Percentiles rank a stretch among this genome's conserved stretches.
These are phyloP conservation scores for Thunnus maccoyii DNA, from an alignment of 2,113 vertebrate genomes.

Conservation along the genomic window DNA sequence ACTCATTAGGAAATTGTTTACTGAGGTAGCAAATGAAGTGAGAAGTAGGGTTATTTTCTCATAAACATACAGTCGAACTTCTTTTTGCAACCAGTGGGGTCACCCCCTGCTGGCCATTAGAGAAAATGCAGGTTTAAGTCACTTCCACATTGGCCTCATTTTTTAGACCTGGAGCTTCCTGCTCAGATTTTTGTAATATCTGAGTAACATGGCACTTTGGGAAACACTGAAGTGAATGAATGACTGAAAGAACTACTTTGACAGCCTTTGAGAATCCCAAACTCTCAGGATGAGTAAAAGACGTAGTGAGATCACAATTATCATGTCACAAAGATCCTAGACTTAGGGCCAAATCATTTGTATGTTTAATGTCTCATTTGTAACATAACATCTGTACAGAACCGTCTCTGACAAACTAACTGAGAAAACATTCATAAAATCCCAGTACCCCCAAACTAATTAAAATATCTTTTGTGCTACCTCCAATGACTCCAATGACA, in stretches of 20 bases:
- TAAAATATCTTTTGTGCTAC: constrained; percentile 60
- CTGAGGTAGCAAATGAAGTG: too few species aligned
- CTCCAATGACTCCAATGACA: constrained; percentile 64
- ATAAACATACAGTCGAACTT: too few species aligned
- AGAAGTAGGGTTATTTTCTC: too few species aligned
- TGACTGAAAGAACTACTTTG: background rate
- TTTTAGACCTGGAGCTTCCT: too few species aligned
- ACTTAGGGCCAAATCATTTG: background rate
- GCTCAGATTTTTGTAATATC: background rate
- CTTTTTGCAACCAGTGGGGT: too few species aligned
- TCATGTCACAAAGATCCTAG: constrained; percentile 9
- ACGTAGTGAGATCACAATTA: background rate
- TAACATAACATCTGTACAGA: constrained; percentile 26
- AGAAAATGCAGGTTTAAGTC: too few species aligned
- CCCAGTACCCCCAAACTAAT: constrained; percentile 68
- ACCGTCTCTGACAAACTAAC: constrained; percentile 18
- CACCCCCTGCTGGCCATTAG: too few species aligned
- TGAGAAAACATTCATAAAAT: constrained; percentile 48
- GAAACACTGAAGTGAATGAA: background rate
- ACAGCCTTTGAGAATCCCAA: background rate
- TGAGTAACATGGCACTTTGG: background rate
- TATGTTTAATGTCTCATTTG: constrained; percentile 20
- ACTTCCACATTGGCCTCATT: too few species aligned
- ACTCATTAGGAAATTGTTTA: too few species aligned
- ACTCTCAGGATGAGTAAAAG: background rate